phyloP scores from a whole-genome alignment of 2,888 invertebrate species.

The Thera obeliscata region DNA sequence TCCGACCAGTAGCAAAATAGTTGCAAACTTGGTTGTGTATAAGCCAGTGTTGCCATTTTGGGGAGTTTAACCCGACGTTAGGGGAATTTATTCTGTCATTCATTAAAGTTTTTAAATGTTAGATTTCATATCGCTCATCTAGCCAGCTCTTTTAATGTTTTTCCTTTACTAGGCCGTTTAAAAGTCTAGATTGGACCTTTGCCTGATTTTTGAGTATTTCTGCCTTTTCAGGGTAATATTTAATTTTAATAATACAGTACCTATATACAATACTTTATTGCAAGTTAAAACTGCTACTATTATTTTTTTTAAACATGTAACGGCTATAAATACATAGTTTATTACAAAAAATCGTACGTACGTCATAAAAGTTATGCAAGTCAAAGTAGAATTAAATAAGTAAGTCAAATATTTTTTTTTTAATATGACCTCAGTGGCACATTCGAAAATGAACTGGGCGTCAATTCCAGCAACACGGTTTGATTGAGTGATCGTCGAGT shows the following conservation, averaged over 20 bases:
- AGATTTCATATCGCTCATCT: slow-evolving; percentile 22
- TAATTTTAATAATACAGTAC: not conserved
- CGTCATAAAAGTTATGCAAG: no score
- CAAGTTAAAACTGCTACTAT: no score
- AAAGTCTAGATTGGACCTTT: slow-evolving; percentile 13
- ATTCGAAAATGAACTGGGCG: no score
- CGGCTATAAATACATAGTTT: no score
- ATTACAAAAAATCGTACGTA: no score
- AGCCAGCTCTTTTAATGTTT: slow-evolving; percentile 1
- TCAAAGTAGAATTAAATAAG: no score
- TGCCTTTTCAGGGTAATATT: slow-evolving; percentile 9
- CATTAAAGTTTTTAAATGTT: slow-evolving; percentile 14
- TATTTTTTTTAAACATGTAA: no score
- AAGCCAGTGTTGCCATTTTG: slow-evolving; percentile 44
- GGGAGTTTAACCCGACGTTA: slow-evolving; percentile 15
- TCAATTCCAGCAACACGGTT: no score
- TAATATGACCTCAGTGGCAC: no score
- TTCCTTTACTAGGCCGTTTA: slow-evolving; percentile 16
- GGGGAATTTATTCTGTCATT: slow-evolving; percentile 5
- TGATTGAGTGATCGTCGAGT: no score
- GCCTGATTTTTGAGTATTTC: slow-evolving; percentile 17
- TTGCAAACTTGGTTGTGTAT: slow-evolving; percentile 52
- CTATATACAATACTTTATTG: no score
- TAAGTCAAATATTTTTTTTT: no score
- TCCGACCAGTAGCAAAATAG: slow-evolving; percentile 55